phyloP scores from a whole-genome alignment of 2,113 vertebrate genomes.

The Picathartes gymnocephalus region DNA sequence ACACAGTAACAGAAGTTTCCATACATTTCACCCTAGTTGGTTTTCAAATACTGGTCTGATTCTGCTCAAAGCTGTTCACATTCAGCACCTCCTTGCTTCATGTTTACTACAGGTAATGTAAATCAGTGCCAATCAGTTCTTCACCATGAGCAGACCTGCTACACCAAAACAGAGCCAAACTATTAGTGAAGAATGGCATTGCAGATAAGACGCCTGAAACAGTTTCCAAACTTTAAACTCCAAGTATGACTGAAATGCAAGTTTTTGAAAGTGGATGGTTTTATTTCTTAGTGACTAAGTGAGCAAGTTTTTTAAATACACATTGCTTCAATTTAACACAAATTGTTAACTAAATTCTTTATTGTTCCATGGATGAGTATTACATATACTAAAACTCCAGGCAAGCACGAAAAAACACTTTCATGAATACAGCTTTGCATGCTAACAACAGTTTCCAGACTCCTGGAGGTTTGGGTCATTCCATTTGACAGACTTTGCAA shows the following conservation, averaged over 20 bases:
- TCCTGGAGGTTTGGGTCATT: not conserved
- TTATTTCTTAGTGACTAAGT: not conserved
- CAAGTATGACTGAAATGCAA: not conserved
- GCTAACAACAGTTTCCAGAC: not conserved
- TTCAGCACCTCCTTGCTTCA: not conserved
- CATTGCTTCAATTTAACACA: not conserved
- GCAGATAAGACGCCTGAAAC: not conserved
- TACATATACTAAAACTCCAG: not conserved
- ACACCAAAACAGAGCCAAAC: not conserved
- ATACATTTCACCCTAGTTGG: not conserved
- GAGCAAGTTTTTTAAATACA: not conserved
- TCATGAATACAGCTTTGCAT: not conserved
- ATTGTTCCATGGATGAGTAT: not conserved
- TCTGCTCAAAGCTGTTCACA: not conserved
- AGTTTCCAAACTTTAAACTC: not conserved
- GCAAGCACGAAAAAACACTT: not conserved
- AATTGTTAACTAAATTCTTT: slow-evolving; percentile 9
- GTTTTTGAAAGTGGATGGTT: not conserved
- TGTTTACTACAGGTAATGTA: fast-evolving
- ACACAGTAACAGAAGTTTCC: not conserved
- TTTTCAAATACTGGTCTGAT: fast-evolving
- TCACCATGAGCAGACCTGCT: not conserved
- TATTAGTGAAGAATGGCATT: not conserved
- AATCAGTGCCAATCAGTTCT: not conserved
- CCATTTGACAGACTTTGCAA: not conserved